Evolutionary conservation across 2,797 vertebrate species (phyloP), one percentile per base, ranked within the genome.

Genomic region (Trematomus bernacchii): DNA sequence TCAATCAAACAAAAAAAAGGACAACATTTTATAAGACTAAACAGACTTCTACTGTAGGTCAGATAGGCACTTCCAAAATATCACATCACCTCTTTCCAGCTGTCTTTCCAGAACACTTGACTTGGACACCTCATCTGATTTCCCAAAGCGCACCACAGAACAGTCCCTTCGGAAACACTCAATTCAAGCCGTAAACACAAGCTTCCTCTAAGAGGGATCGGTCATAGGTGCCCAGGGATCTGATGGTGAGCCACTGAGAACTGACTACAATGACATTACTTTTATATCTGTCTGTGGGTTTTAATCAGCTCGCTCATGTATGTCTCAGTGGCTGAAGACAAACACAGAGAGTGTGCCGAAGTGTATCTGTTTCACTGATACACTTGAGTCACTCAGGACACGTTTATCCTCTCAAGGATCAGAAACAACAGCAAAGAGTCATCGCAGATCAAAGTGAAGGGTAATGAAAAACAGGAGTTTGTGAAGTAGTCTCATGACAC

Each of bases 61-160:
- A 43, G 16, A 30, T n/a, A 44, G 40, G 40, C 27, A 46, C 16
- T 6, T 30, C 23, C 8, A 33, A 33, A 33, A n/a, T 44, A 27
- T n/a, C 40, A 5, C 18, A 10, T 4, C 50, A 27, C 23, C 30
- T 18, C 4, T 54, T 48, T 33, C 57, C 60, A 76, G 73, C 66
- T 78, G 65, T 67, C 48, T 79, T 55, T 83, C 58, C 46, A 67
- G 10, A 54, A 66, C 81, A 72, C 73, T 87, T 69, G 66, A 82
- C 57, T 78, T 44, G 54, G 51, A 82, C 76, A 77, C 73, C 70
- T 89, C 83, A 86, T 86, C 67, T 84, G 77, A 66, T 78, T 86
- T 88, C 46, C 79, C 52, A 79, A 87, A 77, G 79, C 76, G 67
- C 76, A 81, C 44, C 46, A 71, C 27, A 48, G 61, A 76, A 54